Percentiles rank a stretch among this genome's conserved stretches.
Evolutionary conservation across 2,888 invertebrate genomes (phyloP).

Genomic region (Lymantria dispar): DNA sequence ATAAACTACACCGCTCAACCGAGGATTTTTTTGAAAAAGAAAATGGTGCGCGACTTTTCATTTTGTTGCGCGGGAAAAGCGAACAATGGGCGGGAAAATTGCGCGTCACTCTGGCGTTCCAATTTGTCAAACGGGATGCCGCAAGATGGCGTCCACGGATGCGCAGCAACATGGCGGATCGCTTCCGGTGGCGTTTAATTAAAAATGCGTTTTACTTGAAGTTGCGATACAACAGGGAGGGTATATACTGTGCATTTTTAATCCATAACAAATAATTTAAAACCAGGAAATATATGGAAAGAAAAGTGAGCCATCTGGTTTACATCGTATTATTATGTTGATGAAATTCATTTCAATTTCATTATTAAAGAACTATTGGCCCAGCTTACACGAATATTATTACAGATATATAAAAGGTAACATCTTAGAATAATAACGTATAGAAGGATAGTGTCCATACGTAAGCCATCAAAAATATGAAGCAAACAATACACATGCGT

Average conservation of each 20-base stretch:
- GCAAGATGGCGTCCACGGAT: conserved; percentile 76
- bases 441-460: too few species aligned
- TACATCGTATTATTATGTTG: too few species aligned
- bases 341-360: too few species aligned
- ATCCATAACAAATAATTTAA: conserved; percentile 21
- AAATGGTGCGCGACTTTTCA: conserved; percentile 75
- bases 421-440: too few species aligned
- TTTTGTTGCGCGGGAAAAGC: conserved; percentile 76
- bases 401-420: too few species aligned
- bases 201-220: conserved; percentile 77
- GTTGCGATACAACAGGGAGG: conserved; percentile 46
- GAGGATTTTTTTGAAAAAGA: conserved; percentile 62
- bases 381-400: too few species aligned
- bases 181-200: conserved; percentile 74
- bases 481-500: too few species aligned
- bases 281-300: too few species aligned
- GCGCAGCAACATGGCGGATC: conserved; percentile 63
- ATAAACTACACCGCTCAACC: conserved; percentile 49
- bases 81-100: conserved; percentile 81
- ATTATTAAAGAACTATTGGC: too few species aligned
- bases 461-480: too few species aligned
- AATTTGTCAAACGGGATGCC: conserved; percentile 79
- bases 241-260: conserved; percentile 43
- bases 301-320: too few species aligned
- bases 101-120: conserved; percentile 81